Percentiles rank a stretch among this genome's conserved stretches.
Conservation (phyloP, 2,113 vertebrate species). For the Etia nguti region DNA sequence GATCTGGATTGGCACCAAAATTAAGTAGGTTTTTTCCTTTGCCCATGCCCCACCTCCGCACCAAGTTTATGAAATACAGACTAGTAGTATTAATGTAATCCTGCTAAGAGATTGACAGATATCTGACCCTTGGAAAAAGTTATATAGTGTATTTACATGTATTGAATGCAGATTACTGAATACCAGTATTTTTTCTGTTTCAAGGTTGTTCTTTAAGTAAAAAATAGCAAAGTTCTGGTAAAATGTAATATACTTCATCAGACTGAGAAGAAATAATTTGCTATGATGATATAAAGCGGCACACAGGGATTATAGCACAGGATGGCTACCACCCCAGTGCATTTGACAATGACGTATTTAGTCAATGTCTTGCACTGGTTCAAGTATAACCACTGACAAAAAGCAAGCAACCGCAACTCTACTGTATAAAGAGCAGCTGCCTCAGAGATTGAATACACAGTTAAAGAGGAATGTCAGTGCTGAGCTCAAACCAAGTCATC, state of each 20-base stretch:
- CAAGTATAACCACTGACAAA: conserved; percentile 40
- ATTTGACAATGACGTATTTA: conserved; percentile 25
- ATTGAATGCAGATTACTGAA: neutral
- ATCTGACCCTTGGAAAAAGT: neutral
- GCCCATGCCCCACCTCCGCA: neutral
- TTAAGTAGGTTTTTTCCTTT: neutral
- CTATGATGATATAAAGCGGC: neutral
- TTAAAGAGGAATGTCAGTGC: conserved; percentile 21
- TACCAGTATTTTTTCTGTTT: neutral
- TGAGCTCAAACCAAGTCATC: conserved; percentile 28
- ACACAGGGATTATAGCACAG: conserved; percentile 8
- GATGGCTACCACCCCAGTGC: conserved; percentile 10
- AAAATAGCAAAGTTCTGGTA: neutral
- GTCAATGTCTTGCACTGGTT: conserved; percentile 6
- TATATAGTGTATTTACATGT: neutral
- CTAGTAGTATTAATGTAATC: neutral
- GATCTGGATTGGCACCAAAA: neutral
- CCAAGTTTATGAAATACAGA: neutral
- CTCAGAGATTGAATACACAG: conserved; percentile 13
- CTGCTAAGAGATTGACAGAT: accelerated
- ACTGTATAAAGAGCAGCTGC: conserved; percentile 23
- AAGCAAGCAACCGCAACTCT: conserved; percentile 23
- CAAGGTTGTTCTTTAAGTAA: neutral
- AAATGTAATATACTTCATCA: conserved; percentile 19
- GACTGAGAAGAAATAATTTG: neutral